Conservation (phyloP, 2,797 vertebrate genomes). For the Ceyx erithaca region DNA sequence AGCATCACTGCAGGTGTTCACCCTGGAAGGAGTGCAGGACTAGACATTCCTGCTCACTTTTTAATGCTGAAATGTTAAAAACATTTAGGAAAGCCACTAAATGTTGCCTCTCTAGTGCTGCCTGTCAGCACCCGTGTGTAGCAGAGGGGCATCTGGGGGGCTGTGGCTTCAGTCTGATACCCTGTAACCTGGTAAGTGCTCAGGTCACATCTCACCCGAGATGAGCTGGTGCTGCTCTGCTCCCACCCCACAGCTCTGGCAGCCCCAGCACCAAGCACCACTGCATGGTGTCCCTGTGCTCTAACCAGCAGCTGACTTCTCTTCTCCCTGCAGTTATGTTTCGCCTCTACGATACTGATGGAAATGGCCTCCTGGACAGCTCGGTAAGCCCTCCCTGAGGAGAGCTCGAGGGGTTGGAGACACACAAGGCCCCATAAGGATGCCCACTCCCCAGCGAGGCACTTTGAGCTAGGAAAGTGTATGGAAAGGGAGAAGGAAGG, state of each 20-base stretch:
- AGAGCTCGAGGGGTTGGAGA: fast-evolving
- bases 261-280: not conserved
- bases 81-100: not conserved
- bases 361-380: constrained; percentile 92
- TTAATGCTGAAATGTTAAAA: not conserved
- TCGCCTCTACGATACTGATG: constrained; percentile 92
- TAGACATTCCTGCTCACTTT: not conserved
- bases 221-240: not conserved
- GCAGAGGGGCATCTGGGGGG: not conserved
- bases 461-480: not conserved
- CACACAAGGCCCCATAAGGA: fast-evolving
- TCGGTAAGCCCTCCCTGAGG: constrained; percentile 80
- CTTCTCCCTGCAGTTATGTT: constrained; percentile 89
- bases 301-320: not conserved
- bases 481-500: not conserved
- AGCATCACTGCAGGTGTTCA: not conserved
- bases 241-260: not conserved
- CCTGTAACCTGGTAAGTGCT: fast-evolving
- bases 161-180: fast-evolving
- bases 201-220: fast-evolving
- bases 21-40: fast-evolving
- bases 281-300: not conserved
- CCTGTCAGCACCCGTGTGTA: fast-evolving
- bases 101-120: not conserved
- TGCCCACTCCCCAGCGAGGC: fast-evolving